These are phyloP conservation scores for Maconellicoccus hirsutus DNA, from an alignment of 1,140 invertebrate species.

Conservation along the genomic window DNA sequence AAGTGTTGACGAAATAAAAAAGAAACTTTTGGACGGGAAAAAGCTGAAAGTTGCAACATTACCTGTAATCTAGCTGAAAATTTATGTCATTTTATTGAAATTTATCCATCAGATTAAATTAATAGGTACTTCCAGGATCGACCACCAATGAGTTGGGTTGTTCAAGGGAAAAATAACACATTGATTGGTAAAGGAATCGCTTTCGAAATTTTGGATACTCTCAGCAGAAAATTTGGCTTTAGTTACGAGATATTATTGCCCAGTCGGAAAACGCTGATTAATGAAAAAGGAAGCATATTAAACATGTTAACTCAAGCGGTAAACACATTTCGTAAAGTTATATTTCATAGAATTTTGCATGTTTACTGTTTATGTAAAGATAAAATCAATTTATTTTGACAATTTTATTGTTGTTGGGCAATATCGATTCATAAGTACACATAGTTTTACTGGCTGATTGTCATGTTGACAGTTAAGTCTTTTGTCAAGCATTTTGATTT, in stretches of 20 bases:
- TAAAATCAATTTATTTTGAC: too few species aligned
- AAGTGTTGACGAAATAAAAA: constrained; percentile 27
- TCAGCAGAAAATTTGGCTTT: constrained; percentile 55
- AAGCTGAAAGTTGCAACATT: constrained; percentile 31
- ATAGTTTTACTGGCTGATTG: too few species aligned
- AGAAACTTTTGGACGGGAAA: constrained; percentile 29
- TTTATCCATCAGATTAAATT: neutral
- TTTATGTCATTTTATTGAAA: neutral
- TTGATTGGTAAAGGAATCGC: constrained; percentile 51
- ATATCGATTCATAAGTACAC: too few species aligned
- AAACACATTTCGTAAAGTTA: constrained; percentile 31
- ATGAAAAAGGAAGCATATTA: constrained; percentile 45
- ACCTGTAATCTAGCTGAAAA: constrained; percentile 27
- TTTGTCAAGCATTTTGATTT: too few species aligned
- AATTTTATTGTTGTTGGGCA: too few species aligned
- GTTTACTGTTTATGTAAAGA: too few species aligned
- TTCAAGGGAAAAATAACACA: constrained; percentile 36
- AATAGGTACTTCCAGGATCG: constrained; percentile 39
- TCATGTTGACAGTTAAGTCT: too few species aligned
- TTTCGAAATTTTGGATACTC: constrained; percentile 55
- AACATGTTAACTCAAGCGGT: constrained; percentile 46
- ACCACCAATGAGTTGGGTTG: constrained; percentile 43
- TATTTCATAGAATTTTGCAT: too few species aligned
- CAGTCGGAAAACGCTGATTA: constrained; percentile 42
- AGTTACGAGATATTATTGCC: constrained; percentile 53